Conservation (phyloP, 2,797 vertebrate species). For the Acanthopagrus latus region DNA sequence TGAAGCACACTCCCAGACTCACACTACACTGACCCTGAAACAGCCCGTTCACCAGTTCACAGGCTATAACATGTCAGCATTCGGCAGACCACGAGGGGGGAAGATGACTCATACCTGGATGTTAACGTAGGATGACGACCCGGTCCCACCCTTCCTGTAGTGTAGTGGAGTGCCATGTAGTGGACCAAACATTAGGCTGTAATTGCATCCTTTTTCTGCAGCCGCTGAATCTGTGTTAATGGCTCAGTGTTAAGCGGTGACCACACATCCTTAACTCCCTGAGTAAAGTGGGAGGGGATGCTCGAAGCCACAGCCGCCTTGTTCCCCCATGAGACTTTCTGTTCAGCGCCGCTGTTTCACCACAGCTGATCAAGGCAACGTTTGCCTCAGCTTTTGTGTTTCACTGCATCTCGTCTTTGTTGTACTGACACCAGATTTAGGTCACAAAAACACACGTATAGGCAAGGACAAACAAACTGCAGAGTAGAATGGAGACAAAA, state of each 20-base stretch:
- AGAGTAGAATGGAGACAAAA: background rate
- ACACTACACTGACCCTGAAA: constrained; percentile 34
- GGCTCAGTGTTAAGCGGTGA: constrained; percentile 58
- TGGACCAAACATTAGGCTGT: constrained; percentile 35
- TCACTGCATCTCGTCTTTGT: background rate
- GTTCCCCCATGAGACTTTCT: constrained; percentile 37
- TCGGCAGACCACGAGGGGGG: background rate
- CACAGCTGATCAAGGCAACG: constrained; percentile 14
- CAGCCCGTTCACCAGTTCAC: constrained; percentile 22
- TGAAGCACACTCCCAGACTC: constrained; percentile 3
- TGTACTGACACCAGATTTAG: background rate
- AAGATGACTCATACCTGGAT: constrained; percentile 31
- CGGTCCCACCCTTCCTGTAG: constrained; percentile 6
- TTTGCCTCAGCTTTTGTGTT: background rate
- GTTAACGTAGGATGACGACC: constrained; percentile 14
- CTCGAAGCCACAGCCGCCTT: constrained; percentile 44
- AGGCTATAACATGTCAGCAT: constrained; percentile 6
- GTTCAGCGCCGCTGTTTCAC: constrained; percentile 5
- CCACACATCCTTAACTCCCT: constrained; percentile 54
- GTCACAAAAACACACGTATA: background rate
- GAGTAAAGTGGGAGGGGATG: constrained; percentile 47
- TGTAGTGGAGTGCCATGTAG: background rate
- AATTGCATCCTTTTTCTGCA: constrained; percentile 55
- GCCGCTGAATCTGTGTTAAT: constrained; percentile 57
- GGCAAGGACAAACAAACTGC: background rate